These are phyloP conservation scores for Osmerus mordax DNA, from an alignment of 2,113 vertebrate genomes.

Conservation along the genomic window DNA sequence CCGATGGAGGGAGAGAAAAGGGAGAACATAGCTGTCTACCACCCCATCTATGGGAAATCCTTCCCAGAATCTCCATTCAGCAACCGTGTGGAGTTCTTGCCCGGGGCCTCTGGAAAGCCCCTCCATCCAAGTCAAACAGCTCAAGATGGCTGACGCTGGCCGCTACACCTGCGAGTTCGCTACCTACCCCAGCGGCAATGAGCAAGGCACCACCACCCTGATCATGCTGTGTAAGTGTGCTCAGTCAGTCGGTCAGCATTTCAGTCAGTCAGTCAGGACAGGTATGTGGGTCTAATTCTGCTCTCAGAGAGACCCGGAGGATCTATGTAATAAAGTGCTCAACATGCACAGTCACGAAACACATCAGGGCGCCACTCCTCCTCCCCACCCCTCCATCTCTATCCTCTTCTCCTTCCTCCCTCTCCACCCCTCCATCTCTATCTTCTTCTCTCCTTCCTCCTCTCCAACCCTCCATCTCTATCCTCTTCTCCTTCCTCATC, in stretches of 20 bases:
- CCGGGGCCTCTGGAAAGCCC: conserved; percentile 65
- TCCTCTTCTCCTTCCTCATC: background rate
- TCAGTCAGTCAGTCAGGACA: background rate
- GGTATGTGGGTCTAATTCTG: conserved; percentile 51
- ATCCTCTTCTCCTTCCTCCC: background rate
- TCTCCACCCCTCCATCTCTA: background rate
- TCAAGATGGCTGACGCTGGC: conserved; percentile 75
- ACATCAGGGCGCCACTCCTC: conserved; percentile 23
- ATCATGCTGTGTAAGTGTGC: conserved; percentile 68
- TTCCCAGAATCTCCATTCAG: conserved; percentile 68
- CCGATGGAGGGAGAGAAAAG: conserved; percentile 42
- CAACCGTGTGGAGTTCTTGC: conserved; percentile 63
- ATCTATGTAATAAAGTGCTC: conserved; percentile 48
- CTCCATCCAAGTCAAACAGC: conserved; percentile 69
- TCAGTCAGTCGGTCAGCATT: background rate
- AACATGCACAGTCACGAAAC: conserved; percentile 42
- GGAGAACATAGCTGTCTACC: conserved; percentile 77
- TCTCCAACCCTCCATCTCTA: background rate
- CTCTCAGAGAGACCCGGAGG: conserved; percentile 37
- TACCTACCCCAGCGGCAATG: conserved; percentile 80
- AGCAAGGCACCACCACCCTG: conserved; percentile 73
- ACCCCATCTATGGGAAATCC: conserved; percentile 70
- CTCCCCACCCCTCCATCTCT: background rate
- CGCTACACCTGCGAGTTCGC: conserved; percentile 83
- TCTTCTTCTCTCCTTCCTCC: no score